These are phyloP conservation scores for Berghia stephanieae DNA, from an alignment of 1,140 invertebrate species.

Conservation along the genomic window DNA sequence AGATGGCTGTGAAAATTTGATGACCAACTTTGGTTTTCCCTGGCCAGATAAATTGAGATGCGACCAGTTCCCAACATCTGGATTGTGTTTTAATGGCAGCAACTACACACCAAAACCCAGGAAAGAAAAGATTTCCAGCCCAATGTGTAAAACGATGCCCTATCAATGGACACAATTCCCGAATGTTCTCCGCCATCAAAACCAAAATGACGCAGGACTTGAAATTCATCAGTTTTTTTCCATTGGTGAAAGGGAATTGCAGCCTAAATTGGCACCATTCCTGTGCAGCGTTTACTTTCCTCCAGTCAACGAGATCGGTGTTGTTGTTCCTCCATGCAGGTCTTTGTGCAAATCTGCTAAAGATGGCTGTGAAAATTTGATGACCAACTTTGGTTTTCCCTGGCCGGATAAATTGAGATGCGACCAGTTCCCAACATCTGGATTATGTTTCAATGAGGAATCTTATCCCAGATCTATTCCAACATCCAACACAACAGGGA, in stretches of 20 bases:
- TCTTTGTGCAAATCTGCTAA: constrained; percentile 68
- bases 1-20: constrained; percentile 84
- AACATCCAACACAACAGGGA: too few species aligned
- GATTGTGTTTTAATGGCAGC: constrained; percentile 89
- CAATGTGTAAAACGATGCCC: constrained; percentile 88
- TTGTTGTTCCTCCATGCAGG: constrained; percentile 90
- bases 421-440: constrained; percentile 83
- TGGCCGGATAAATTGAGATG: constrained; percentile 97
- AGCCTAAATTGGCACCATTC: constrained; percentile 92
- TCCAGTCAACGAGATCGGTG: constrained; percentile 85
- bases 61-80: constrained; percentile 83
- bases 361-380: constrained; percentile 84
- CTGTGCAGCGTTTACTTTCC: constrained; percentile 96
- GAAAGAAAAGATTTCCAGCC: constrained; percentile 92
- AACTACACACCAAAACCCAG: too few species aligned
- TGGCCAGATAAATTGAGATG: constrained; percentile 97
- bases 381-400: constrained; percentile 90
- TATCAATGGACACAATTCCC: constrained; percentile 98
- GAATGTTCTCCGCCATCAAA: constrained; percentile 90
- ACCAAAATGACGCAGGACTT: constrained; percentile 92
- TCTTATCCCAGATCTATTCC: too few species aligned
- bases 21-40: constrained; percentile 90
- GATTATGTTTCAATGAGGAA: constrained; percentile 89
- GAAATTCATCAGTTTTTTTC: constrained; percentile 95
- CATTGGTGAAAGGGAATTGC: constrained; percentile 94